Base-by-base conservation (phyloP, 2,888 invertebrate genomes). In the Perizoma affinitatum region DNA sequence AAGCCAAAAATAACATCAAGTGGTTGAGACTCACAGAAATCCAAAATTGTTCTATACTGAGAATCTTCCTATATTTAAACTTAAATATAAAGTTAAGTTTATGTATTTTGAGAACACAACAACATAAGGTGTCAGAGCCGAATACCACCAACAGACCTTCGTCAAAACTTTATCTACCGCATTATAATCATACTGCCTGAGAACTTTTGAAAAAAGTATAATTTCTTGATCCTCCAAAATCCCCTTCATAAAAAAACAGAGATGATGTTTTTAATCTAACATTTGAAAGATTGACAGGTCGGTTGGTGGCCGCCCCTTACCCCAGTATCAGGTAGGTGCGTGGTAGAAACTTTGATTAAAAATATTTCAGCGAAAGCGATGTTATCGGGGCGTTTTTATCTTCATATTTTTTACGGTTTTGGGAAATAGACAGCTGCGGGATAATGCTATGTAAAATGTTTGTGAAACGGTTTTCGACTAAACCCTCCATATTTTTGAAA, bases 241-340 rank as follows among this genome's bases (percentile, higher is more conserved):
- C 61, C 34, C 42, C 85, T 86, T 83, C 87, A 33, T 78, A 86
- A 88, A 91, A 36, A 90, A 89, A 80, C 82, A 80, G 84, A 86
- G 85, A 88, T 83, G 88, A 79, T 86, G 79, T 90, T 91, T 92
- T 91, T 91, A 91, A 92, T 90, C 87, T 90, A 87, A 88, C 86
- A 83, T 90, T 90, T 87, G 88, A 85, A 78, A 89, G 92, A 92
- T 90, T 91, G 92, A 92, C 91, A 91, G 92, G 88, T 90, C 83
- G 90, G 89, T 85, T 80, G 55, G 83, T 79, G 77, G 82, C 81
- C 78, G 81, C 79, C 79, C 82, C 78, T 80, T 78, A 78, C 78
- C 78, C 79, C 70, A 71, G 73, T 78, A 82, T 82, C 91, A 90
- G 91, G 91, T 91, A 90, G 86, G 87, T 45, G n/a, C 7, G 6